Evolutionary conservation across 2,113 vertebrate genomes (phyloP).

Genomic region (Pristiophorus japonicus): DNA sequence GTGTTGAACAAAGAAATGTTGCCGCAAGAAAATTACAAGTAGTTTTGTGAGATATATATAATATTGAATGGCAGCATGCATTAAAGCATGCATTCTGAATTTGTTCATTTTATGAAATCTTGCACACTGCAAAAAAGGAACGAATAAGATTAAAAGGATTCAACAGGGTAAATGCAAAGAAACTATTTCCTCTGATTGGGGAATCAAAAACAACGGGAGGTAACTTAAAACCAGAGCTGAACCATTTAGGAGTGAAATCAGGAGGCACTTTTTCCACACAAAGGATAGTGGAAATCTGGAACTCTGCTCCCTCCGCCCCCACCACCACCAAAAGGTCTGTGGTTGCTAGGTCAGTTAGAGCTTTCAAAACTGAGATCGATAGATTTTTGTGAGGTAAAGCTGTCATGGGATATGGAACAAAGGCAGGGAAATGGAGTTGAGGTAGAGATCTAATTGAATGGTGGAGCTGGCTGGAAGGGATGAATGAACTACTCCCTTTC

Average conservation of each 20-base stretch:
- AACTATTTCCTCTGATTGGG: background rate
- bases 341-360: no score
- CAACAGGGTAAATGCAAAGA: background rate
- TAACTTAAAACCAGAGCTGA: no score
- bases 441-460: background rate
- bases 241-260: no score
- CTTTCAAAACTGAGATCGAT: no score
- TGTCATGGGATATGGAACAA: background rate
- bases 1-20: background rate
- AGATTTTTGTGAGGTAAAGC: no score
- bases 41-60: background rate
- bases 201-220: no score
- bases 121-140: background rate
- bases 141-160: background rate
- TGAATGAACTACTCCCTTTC: background rate
- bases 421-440: background rate
- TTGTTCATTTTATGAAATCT: background rate
- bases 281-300: no score
- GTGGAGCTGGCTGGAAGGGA: background rate
- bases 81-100: background rate
- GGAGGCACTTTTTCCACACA: no score
- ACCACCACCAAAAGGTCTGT: no score
- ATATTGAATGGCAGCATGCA: background rate
- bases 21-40: background rate
- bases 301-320: no score